Conservation (phyloP, 2,113 vertebrate species). For the Muntiacus muntjak region DNA sequence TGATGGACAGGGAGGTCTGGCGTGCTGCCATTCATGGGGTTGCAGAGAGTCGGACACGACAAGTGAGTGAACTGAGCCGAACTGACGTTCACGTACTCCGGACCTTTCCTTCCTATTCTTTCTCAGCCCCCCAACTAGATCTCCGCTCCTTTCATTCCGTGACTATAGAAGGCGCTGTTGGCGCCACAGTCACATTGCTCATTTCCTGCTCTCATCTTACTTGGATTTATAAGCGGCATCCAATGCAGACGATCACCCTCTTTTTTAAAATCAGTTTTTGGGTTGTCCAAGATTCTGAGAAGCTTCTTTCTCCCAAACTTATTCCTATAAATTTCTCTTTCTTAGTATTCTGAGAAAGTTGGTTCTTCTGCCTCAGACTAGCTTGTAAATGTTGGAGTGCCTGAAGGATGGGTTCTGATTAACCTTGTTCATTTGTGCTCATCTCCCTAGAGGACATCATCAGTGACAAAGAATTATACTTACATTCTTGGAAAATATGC, state of each 20-base stretch:
- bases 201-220: not conserved
- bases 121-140: not conserved
- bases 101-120: not conserved
- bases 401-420: not conserved
- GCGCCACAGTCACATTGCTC: not conserved
- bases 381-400: not conserved
- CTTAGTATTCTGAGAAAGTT: not conserved
- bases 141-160: not conserved
- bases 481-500: not conserved
- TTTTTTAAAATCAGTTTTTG: not conserved
- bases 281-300: not conserved
- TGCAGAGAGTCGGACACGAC: no score
- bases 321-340: not conserved
- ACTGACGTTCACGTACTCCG: not conserved
- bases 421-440: not conserved
- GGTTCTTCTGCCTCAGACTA: not conserved
- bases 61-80: no score
- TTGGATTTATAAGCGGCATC: not conserved
- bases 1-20: no score
- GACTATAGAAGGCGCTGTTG: not conserved
- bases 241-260: not conserved
- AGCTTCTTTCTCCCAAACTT: not conserved
- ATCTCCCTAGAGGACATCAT: not conserved
- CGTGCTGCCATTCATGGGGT: no score
- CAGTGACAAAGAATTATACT: not conserved